These are phyloP conservation scores for Arenicola marina DNA, from an alignment of 2,888 invertebrate species.

Conservation along the genomic window DNA sequence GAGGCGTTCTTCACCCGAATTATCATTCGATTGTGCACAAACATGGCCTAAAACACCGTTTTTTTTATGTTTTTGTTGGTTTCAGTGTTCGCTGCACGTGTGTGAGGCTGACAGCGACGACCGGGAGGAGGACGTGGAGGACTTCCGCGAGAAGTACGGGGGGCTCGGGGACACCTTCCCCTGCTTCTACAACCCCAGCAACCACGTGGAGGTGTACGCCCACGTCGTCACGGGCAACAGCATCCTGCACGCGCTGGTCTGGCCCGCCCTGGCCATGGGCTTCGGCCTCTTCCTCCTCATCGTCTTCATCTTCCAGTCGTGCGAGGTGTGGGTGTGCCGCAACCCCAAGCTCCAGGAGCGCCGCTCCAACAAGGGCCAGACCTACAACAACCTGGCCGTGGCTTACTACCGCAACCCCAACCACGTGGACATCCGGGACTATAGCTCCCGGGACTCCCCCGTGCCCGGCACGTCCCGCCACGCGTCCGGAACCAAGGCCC, in stretches of 20 bases:
- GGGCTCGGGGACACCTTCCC: background rate
- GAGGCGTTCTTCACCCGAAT: too few relatives aligned
- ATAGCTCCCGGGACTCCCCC: background rate
- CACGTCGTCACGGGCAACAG: background rate
- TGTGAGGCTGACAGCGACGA: background rate
- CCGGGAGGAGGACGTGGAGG: background rate
- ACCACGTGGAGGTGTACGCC: background rate
- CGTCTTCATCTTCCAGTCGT: background rate
- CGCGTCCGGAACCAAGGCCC: background rate
- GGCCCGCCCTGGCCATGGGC: conserved; percentile 9
- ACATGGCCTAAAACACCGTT: too few relatives aligned
- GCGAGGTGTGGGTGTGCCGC: conserved; percentile 7
- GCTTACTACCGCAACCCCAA: background rate
- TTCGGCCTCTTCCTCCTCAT: conserved; percentile 10
- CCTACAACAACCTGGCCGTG: background rate
- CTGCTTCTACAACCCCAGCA: conserved; percentile 2
- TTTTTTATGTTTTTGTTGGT: background rate
- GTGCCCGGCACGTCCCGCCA: background rate
- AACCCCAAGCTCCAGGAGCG: background rate
- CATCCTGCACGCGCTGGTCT: conserved; percentile 1
- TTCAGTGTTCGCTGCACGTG: conserved; percentile 7
- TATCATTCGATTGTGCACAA: too few relatives aligned
- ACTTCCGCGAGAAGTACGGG: background rate
- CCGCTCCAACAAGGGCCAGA: background rate
- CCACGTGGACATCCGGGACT: background rate